phyloP scores from a whole-genome alignment of 2,888 invertebrate genomes.

The Drosophila bunnanda region DNA sequence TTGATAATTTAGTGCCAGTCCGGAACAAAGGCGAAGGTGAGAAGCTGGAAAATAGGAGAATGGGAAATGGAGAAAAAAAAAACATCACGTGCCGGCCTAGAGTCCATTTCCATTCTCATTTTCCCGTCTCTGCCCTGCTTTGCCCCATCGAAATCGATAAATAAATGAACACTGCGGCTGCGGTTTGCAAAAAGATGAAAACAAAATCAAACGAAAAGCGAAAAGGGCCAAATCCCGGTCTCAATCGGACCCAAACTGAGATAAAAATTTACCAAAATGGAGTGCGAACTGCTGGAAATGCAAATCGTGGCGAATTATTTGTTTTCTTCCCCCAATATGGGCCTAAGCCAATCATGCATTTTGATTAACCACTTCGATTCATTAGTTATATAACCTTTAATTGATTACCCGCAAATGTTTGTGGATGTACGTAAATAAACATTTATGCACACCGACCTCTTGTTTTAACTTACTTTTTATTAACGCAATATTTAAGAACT shows the following conservation, averaged over 20 bases:
- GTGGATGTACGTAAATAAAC: too few species aligned
- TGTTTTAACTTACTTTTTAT: too few species aligned
- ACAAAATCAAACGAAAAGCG: neutral
- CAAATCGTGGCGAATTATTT: slow-evolving; percentile 27
- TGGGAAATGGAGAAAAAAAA: neutral
- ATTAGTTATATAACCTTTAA: slow-evolving; percentile 11
- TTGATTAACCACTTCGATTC: slow-evolving; percentile 29
- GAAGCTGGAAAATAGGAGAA: neutral
- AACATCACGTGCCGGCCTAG: slow-evolving; percentile 29
- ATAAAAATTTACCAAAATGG: slow-evolving; percentile 24
- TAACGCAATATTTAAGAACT: too few species aligned
- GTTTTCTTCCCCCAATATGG: neutral
- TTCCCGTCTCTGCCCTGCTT: neutral
- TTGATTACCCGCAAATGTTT: neutral
- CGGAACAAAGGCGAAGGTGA: slow-evolving; percentile 11
- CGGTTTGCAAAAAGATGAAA: slow-evolving; percentile 11
- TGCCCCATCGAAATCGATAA: slow-evolving; percentile 37
- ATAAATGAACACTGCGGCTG: slow-evolving; percentile 39
- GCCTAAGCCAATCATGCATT: slow-evolving; percentile 20
- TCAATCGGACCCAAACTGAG: slow-evolving; percentile 12
- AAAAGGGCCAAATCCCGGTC: slow-evolving; percentile 16
- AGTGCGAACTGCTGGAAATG: slow-evolving; percentile 37
- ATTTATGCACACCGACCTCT: too few species aligned
- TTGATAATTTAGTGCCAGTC: slow-evolving; percentile 40
- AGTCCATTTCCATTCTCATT: slow-evolving; percentile 13